Evolutionary conservation across 2,797 vertebrate genomes (phyloP).

Genomic region (Agapornis canus): DNA sequence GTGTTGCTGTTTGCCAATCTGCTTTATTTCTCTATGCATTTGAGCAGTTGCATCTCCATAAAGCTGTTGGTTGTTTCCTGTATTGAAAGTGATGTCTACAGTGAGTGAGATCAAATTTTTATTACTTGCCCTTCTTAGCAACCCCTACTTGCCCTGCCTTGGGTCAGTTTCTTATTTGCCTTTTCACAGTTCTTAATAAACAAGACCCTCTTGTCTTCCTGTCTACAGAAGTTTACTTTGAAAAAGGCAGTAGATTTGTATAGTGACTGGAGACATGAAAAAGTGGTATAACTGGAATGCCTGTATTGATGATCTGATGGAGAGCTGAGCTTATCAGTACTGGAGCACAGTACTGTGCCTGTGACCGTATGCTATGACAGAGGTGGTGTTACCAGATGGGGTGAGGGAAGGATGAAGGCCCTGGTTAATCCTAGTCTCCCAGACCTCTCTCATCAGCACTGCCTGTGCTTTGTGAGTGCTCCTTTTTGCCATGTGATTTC

Average conservation of each 20-base stretch:
- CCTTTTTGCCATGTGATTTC: neutral
- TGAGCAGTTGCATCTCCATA: neutral
- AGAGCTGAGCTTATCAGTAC: neutral
- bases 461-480: neutral
- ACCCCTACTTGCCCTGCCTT: neutral
- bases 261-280: rapidly evolving
- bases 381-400: neutral
- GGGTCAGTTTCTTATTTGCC: neutral
- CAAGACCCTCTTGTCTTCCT: neutral
- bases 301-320: neutral
- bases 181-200: neutral
- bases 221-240: neutral
- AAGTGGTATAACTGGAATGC: neutral
- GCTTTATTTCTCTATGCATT: neutral
- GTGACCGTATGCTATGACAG: neutral
- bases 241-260: neutral
- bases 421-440: neutral
- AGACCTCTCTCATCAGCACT: neutral
- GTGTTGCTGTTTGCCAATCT: neutral
- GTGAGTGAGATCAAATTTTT: neutral
- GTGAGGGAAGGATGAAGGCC: neutral
- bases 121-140: neutral
- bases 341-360: neutral
- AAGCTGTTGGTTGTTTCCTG: neutral
- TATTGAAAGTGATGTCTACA: neutral